Evolutionary conservation across 2,888 invertebrate species (phyloP).

Genomic region (Netelia virgata): DNA sequence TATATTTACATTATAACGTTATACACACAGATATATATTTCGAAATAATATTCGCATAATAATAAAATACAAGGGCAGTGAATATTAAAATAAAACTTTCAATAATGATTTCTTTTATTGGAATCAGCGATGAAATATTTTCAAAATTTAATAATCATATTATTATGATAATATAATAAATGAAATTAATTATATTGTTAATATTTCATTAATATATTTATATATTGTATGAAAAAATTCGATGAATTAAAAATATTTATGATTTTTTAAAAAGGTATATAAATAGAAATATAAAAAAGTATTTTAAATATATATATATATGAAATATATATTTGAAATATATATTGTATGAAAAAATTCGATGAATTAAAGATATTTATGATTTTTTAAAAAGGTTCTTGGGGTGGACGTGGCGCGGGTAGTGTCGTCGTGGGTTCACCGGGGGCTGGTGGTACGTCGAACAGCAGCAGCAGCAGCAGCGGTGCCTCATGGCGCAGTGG

Average conservation of each 20-base stretch:
- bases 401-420: conserved; percentile 81
- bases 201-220: too few relatives aligned
- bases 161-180: too few relatives aligned
- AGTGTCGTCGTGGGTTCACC: conserved; percentile 80
- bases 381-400: conserved; percentile 75
- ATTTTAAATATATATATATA: neutral
- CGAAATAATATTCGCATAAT: conserved; percentile 14
- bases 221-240: neutral
- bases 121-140: too few relatives aligned
- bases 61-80: too few relatives aligned
- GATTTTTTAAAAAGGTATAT: conserved; percentile 72
- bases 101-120: too few relatives aligned
- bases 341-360: neutral
- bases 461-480: conserved; percentile 89
- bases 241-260: conserved; percentile 32
- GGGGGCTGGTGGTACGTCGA: conserved; percentile 85
- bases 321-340: neutral
- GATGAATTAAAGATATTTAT: conserved; percentile 31
- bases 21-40: conserved; percentile 10
- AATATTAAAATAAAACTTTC: too few relatives aligned
- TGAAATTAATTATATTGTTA: too few relatives aligned
- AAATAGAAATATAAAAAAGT: neutral
- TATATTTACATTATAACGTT: neutral
- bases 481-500: conserved; percentile 92
- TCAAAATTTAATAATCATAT: too few relatives aligned